Percentiles rank a stretch among this genome's conserved stretches.
phyloP scores from a whole-genome alignment of 2,888 invertebrate species.

The Sinodicranocentrus sp. region DNA sequence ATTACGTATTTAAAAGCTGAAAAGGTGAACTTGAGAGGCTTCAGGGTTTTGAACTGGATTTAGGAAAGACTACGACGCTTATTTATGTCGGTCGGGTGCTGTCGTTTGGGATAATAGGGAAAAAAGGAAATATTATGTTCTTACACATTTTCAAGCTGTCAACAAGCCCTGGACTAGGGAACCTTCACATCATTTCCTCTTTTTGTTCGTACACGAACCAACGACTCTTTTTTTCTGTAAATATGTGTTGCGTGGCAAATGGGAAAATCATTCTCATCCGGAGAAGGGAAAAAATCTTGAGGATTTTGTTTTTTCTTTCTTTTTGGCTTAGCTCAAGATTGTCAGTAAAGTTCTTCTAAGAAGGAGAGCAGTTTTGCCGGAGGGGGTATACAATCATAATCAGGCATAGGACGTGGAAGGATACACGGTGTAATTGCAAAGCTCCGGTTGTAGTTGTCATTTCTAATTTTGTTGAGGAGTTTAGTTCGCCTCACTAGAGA shows the following conservation, averaged over 20 bases:
- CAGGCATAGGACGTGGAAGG: too few species aligned
- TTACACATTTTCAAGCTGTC: constrained; percentile 41
- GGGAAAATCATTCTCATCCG: constrained; percentile 11
- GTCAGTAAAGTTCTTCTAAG: constrained; percentile 15
- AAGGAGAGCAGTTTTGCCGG: not conserved
- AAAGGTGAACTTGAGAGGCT: constrained; percentile 8
- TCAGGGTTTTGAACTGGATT: too few species aligned
- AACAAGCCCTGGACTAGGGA: constrained; percentile 23
- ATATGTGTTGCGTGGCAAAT: not conserved
- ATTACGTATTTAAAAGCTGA: constrained; percentile 37
- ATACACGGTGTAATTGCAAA: not conserved
- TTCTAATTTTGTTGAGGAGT: constrained; percentile 28
- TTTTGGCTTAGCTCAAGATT: too few species aligned
- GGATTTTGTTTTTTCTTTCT: not conserved
- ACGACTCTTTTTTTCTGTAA: not conserved
- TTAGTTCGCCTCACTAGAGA: not conserved
- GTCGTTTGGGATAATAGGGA: not conserved
- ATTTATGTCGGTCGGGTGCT: constrained; percentile 9
- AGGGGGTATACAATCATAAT: not conserved
- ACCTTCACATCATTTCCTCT: not conserved
- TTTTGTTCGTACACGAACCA: constrained; percentile 9
- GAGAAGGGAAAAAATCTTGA: constrained; percentile 1
- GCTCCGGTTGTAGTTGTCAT: constrained; percentile 25
- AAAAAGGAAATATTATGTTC: constrained; percentile 9
- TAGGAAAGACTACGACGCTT: not conserved